Percentiles rank a stretch among this genome's conserved stretches.
Evolutionary conservation across 2,113 vertebrate genomes (phyloP).

Genomic region (Lepisosteus oculatus): DNA sequence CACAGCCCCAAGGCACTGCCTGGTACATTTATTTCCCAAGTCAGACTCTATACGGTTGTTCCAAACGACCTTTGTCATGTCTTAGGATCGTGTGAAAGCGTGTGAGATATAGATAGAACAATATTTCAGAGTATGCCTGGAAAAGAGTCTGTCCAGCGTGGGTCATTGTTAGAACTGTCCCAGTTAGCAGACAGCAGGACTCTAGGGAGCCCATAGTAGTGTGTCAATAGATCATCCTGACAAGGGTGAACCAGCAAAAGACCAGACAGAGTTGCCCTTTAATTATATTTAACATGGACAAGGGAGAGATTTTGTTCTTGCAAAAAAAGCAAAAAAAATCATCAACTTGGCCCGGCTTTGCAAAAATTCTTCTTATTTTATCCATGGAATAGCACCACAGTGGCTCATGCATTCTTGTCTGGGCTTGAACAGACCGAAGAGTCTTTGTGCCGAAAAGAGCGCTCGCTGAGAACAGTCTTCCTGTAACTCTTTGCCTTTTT

Average conservation of each 20-base stretch:
- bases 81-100: conserved; percentile 27
- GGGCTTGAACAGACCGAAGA: neutral
- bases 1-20: neutral
- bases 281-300: no score
- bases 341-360: neutral
- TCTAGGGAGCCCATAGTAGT: conserved; percentile 29
- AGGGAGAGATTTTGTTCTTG: no score
- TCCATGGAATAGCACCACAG: no score
- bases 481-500: neutral
- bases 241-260: conserved; percentile 36
- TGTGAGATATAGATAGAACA: conserved; percentile 38
- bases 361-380: neutral
- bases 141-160: conserved; percentile 38
- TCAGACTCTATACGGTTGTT: conserved; percentile 20
- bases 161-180: conserved; percentile 38
- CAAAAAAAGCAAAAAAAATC: neutral
- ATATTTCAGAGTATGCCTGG: conserved; percentile 41
- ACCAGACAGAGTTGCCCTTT: neutral
- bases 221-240: conserved; percentile 45
- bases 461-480: neutral
- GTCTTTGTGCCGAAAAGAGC: neutral
- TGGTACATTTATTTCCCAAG: conserved; percentile 2
- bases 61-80: conserved; percentile 33
- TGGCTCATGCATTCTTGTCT: neutral
- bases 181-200: conserved; percentile 53